Evolutionary conservation across 2,113 vertebrate genomes (phyloP).

Genomic region (Sakesphorus luctuosus): DNA sequence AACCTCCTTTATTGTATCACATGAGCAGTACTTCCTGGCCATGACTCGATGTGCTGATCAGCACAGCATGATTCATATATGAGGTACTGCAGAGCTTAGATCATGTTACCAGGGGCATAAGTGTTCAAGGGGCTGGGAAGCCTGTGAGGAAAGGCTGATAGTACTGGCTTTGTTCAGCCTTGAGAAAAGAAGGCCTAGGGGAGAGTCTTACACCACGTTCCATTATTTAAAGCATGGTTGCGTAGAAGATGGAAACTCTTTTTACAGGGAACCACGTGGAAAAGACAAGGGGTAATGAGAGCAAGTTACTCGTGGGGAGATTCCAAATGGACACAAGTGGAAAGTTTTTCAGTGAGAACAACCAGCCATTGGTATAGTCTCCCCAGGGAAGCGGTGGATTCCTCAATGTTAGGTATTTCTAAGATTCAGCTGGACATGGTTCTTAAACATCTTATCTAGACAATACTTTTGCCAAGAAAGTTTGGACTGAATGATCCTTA

Average conservation of each 20-base stretch:
- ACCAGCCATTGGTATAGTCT: not conserved
- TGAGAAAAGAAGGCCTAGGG: not conserved
- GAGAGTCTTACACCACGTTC: rapidly evolving
- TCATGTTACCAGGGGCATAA: not conserved
- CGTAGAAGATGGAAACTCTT: not conserved
- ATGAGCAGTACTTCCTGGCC: not conserved
- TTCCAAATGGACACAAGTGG: not conserved
- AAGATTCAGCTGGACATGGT: not conserved
- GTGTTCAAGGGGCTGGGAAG: not conserved
- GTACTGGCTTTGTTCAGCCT: not conserved
- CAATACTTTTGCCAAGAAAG: not conserved
- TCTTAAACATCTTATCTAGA: not conserved
- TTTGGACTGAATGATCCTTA: not conserved
- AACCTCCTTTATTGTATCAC: not conserved
- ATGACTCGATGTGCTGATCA: not conserved
- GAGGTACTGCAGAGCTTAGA: not conserved
- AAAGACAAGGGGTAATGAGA: not conserved
- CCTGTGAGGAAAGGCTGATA: not conserved
- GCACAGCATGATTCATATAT: not conserved
- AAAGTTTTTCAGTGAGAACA: not conserved
- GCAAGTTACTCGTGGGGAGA: not conserved
- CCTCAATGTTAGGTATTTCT: not conserved
- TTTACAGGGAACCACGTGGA: not conserved
- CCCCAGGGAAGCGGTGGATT: not conserved
- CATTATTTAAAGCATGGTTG: not conserved